Conservation (phyloP, 2,888 invertebrate genomes). For the Pharmacophagus antenor region DNA sequence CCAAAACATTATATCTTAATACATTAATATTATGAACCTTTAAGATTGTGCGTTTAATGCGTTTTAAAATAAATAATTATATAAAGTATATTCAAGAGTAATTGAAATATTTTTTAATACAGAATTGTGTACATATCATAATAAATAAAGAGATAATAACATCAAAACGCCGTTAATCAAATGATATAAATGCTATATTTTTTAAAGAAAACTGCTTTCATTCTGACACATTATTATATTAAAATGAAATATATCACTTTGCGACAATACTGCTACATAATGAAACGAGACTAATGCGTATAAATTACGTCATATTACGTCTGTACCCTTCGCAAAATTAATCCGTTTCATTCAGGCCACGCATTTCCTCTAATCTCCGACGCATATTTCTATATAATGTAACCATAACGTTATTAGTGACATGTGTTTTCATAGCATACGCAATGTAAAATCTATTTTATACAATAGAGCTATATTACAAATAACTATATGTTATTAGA, state of each 20-base stretch:
- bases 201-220: not conserved
- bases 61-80: not conserved
- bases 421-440: not conserved
- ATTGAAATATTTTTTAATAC: not conserved
- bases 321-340: not conserved
- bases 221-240: not conserved
- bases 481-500: too few species aligned
- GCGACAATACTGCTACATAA: not conserved
- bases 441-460: not conserved
- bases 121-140: not conserved
- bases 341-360: not conserved
- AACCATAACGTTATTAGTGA: not conserved
- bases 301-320: not conserved
- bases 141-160: not conserved
- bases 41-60: not conserved
- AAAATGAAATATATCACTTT: not conserved
- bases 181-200: not conserved
- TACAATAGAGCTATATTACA: too few species aligned
- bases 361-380: not conserved
- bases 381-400: not conserved
- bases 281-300: not conserved
- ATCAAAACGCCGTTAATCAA: not conserved
- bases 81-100: not conserved
- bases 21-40: not conserved
- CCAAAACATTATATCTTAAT: not conserved